Evolutionary conservation across 92 coral and sea anemone species (phyloP), one percentile per base, ranked within the genome.

Genomic region (Siderastrea siderea): DNA sequence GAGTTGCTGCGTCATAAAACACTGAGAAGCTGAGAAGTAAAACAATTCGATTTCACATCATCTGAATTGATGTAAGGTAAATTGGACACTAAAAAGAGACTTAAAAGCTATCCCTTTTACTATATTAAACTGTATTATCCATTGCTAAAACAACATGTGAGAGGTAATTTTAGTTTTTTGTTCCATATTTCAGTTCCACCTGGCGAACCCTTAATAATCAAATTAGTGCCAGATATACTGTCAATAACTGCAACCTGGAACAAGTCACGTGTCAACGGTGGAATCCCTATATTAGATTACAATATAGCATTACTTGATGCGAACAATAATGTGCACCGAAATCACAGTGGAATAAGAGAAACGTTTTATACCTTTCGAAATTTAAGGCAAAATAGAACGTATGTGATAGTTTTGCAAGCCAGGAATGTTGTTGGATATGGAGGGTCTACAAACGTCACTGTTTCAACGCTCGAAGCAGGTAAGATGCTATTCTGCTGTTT

Each of bases 381-480:
- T 82, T 10, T 82, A 60, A 44, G 48, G 68, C 86, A 82, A 47
- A 82, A 82, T 69, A 70, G 86, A 55, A 71, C 76, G 2, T 70
- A 82, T 52, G 17, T 47, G 26, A 7, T 82, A 43, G 53, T 82
- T 5, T 58, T 82, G 26, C 68, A 71, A 69, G 68, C 86, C 3
- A 70, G 86, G 59, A 82, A 70, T 74, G 14, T 58, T 47, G 65
- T 57, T 47, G 86, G 86, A 3, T 82, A 82, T 60, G 67, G 86
- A 47, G 43, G 45, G 55, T 17, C 67, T 14, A 16, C 64, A 46
- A 81, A 81, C 6, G 55, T 9, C 77, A 52, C 64, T 15, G 55
- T 81, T 53, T 15, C 66, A 58, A 81, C 85, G 12, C 77, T 68
- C 5, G 65, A 68, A 57, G 85, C 77, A 81, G 85, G 85, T 81